Evolutionary conservation across 2,888 invertebrate genomes (phyloP).

Genomic region (Agelastica alni): DNA sequence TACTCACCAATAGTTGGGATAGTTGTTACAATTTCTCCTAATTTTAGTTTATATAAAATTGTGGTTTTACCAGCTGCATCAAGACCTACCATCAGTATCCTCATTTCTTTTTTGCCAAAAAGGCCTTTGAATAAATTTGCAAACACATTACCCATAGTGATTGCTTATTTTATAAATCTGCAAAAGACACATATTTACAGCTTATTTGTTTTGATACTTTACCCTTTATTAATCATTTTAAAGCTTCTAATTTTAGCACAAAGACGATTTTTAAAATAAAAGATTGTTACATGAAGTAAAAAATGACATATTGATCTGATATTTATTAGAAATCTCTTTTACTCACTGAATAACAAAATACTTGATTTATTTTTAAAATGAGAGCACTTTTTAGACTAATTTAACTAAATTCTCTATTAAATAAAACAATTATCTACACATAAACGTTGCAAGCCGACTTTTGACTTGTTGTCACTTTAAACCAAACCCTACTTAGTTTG

Average conservation of each 20-base stretch:
- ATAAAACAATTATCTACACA: constrained; percentile 23
- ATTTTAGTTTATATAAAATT: constrained; percentile 99
- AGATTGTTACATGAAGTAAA: constrained; percentile 50
- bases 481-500: constrained; percentile 51
- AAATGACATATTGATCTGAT: constrained; percentile 54
- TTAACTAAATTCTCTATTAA: constrained; percentile 13
- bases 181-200: constrained; percentile 31
- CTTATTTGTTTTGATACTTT: neutral
- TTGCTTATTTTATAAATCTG: constrained; percentile 56
- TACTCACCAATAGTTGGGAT: constrained; percentile 98
- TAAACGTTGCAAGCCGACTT: constrained; percentile 56
- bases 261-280: constrained; percentile 45
- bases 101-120: constrained; percentile 99
- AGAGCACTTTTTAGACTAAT: neutral
- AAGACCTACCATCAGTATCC: constrained; percentile 99
- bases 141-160: constrained; percentile 96
- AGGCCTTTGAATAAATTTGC: constrained; percentile 98
- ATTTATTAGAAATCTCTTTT: constrained; percentile 23
- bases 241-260: constrained; percentile 47
- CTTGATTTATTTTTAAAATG: neutral
- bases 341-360: constrained; percentile 14
- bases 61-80: constrained; percentile 99
- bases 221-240: constrained; percentile 15
- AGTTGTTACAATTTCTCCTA: constrained; percentile 99
- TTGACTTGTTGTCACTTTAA: constrained; percentile 60